Percentiles rank a stretch among this genome's conserved stretches.
Evolutionary conservation across 2,888 invertebrate species (phyloP).

Genomic region (Parascotia fuliginaria): DNA sequence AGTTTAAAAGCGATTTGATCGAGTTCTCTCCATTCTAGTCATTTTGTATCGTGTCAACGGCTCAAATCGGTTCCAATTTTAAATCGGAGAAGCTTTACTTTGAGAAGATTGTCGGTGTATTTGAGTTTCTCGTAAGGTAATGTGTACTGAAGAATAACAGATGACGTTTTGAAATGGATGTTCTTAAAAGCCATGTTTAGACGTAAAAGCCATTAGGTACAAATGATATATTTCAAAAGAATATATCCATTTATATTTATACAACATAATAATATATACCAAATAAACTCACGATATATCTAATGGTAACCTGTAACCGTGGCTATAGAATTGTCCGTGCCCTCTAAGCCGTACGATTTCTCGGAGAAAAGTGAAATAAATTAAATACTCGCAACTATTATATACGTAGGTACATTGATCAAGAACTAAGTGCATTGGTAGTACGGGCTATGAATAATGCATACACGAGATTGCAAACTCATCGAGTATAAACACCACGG

Average conservation of each 20-base stretch:
- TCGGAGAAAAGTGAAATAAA: too few species aligned
- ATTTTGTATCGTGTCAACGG: conserved; percentile 32
- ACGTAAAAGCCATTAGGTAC: too few species aligned
- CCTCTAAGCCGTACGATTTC: too few species aligned
- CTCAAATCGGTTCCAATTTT: conserved; percentile 34
- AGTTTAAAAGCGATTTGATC: conserved; percentile 39
- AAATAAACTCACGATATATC: too few species aligned
- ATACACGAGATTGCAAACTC: conserved; percentile 31
- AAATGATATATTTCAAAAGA: too few species aligned
- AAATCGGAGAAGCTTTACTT: conserved; percentile 37
- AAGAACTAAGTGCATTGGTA: conserved; percentile 32
- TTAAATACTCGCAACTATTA: too few species aligned
- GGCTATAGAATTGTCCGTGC: too few species aligned
- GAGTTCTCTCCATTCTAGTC: conserved; percentile 17
- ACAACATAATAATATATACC: too few species aligned
- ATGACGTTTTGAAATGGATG: not conserved
- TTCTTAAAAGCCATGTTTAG: not conserved
- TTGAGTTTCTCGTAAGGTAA: conserved; percentile 17
- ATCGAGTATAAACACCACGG: conserved; percentile 6
- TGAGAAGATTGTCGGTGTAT: conserved; percentile 24
- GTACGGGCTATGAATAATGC: conserved; percentile 35
- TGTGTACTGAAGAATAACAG: not conserved
- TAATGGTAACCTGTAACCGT: too few species aligned
- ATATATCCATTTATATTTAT: too few species aligned
- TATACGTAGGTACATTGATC: not conserved